Evolutionary conservation across 2,888 invertebrate genomes (phyloP), one percentile per base, ranked within the genome.

Genomic region (Pammene fasciana): DNA sequence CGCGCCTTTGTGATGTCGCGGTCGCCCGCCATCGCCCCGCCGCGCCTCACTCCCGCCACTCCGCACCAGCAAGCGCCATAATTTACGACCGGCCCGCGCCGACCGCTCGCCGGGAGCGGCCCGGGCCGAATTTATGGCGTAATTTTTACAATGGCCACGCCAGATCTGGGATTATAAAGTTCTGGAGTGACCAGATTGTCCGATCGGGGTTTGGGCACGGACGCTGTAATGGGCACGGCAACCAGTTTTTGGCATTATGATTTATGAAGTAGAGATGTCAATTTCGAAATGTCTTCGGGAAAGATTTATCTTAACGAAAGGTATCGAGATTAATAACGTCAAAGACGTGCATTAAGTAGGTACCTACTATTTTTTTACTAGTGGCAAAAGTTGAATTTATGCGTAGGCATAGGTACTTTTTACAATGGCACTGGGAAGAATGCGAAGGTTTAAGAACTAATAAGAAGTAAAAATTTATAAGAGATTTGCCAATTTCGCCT

Each of bases 101-200:
- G 71, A 64, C 68, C 75, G 74, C 74, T 75, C 75, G 75, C 48
- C 72, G 67, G 72, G 77, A 75, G 74, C 73, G 76, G 73, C 74
- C 72, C 72, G 68, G 73, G 80, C 78, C 82, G 82, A 86, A 90
- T 90, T 90, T 90, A 90, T 87, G 75, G 86, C 81, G 85, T 86
- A 85, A 89, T 90, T 89, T 88, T 88, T 88, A 90, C 88, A 89
- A 89, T 88, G 82, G 84, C 80, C 82, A 80, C 81, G 70, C 73
- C 61, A 50, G 60, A 78, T 76, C 75, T 76, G 73, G 79, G 79
- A 79, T 82, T 82, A 82, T 80, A 82, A 82, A 82, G 76, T 77
- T 72, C 77, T 67, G 70, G 72, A 72, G 72, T 54, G 75, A 73
- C 67, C 73, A 61, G 71, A 66, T 70, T 65, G 70, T 67, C 62